Evolutionary conservation across 2,888 invertebrate species (phyloP), one percentile per base, ranked within the genome.

Genomic region (Cordilura impudica): DNA sequence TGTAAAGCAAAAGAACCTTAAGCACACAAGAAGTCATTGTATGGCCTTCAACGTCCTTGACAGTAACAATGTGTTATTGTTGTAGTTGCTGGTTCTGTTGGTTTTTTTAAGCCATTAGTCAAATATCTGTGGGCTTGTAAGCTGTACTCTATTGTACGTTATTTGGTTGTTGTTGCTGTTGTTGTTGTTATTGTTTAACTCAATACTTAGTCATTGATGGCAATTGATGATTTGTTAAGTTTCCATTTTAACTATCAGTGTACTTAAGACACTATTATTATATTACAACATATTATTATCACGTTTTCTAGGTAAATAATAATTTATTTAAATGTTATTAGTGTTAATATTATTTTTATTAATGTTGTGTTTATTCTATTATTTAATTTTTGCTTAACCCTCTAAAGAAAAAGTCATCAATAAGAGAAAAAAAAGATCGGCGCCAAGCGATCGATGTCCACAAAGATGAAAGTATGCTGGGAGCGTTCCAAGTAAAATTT

Each of bases 31-130:
- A 78, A 77, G 82, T 82, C 78, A 77, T 72, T 78, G 82, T 53
- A 81, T 83, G 83, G 83, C 83, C 83, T 83, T 83, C 81, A 82
- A 82, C 81, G 82, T 83, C 83, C 83, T 83, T 83, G 83, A 81
- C 76, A 78, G 67, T 76, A 66, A 67, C 67, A 61, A 47, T 75
- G 54, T 51, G 35, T n/a, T n/a, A n/a, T 21, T 70, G 35, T 14
- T 61, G 35, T 47, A 58, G 47, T 45, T 45, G 43, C 31, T 66
- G 66, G 16, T 43, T 60, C 16, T 67, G 18, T 35, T 47, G 54
- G 47, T 74, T 45, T 58, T 67, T 69, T 72, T 43, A 72, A 75
- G 63, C 51, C 75, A 79, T 79, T 79, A 75, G 75, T 76, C 63
- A 75, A 79, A 71, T n/a, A 18, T 12, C 16, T 31, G 56, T 21